phyloP scores from a whole-genome alignment of 2,888 invertebrate species.

The Spodoptera exigua region DNA sequence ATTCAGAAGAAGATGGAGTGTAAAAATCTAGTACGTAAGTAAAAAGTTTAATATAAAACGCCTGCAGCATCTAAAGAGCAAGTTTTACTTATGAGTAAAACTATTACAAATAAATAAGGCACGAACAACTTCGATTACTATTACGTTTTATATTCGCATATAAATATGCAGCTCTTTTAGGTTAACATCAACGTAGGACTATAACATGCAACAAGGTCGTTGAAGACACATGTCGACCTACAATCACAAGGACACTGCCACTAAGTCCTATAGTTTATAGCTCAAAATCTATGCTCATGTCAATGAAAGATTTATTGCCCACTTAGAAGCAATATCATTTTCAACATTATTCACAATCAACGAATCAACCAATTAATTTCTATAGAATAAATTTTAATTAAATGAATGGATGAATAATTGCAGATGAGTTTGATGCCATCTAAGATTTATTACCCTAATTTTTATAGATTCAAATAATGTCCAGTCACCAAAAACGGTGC shows the following conservation, averaged over 20 bases:
- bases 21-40: too few relatives aligned
- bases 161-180: neutral
- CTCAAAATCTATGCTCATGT: slow-evolving; percentile 9
- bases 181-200: slow-evolving; percentile 6
- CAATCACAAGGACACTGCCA: slow-evolving; percentile 39
- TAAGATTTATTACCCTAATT: slow-evolving; percentile 1
- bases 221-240: slow-evolving; percentile 28
- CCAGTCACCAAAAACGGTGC: too few relatives aligned
- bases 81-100: neutral
- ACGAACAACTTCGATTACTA: neutral
- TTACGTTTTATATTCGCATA: neutral
- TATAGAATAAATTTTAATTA: slow-evolving; percentile 27
- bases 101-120: slow-evolving; percentile 16
- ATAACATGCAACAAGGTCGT: slow-evolving; percentile 26
- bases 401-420: slow-evolving; percentile 24
- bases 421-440: slow-evolving; percentile 2
- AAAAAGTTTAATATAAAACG: slow-evolving; percentile 22
- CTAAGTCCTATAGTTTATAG: slow-evolving; percentile 24
- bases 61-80: slow-evolving; percentile 23
- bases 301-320: slow-evolving; percentile 40
- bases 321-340: slow-evolving; percentile 34
- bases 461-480: too few relatives aligned
- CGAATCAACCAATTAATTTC: slow-evolving; percentile 26
- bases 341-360: slow-evolving; percentile 23
- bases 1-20: too few relatives aligned